Percentiles rank a stretch among this genome's conserved stretches.
Conservation (phyloP, 2,888 invertebrate species). For the Mamestra brassicae region DNA sequence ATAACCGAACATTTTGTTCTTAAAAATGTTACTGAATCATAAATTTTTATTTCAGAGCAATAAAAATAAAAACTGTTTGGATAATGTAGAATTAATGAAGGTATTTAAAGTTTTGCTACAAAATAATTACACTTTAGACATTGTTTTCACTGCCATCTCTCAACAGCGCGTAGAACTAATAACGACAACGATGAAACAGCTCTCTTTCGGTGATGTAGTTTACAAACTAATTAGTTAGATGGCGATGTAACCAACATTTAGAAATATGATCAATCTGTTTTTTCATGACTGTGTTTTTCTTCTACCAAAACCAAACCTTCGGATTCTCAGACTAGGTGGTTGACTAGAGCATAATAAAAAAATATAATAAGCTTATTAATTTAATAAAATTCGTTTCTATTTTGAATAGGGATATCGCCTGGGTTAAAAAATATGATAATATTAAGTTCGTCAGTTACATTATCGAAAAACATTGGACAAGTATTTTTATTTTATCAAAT, state of each 20-base stretch:
- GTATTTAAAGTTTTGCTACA: background rate
- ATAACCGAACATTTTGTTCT: fast-evolving
- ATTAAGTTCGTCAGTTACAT: no score
- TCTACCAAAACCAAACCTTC: background rate
- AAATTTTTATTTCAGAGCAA: no score
- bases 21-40: background rate
- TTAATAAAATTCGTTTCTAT: no score
- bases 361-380: background rate
- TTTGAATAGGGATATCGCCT: no score
- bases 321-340: background rate
- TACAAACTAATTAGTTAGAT: conserved; percentile 1
- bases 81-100: background rate
- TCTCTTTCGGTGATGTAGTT: conserved; percentile 1
- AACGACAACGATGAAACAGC: background rate
- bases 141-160: conserved; percentile 38
- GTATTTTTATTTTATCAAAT: no score
- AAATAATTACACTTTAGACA: background rate
- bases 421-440: no score
- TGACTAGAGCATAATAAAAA: background rate
- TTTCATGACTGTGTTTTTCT: no score
- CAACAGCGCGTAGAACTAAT: background rate
- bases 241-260: conserved; percentile 3
- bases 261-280: background rate
- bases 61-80: background rate
- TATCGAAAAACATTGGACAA: no score